A percentile compares a stretch with the other conserved stretches of the same genome.
Evolutionary conservation across 2,797 vertebrate species (phyloP).

Genomic region (Sylvilagus floridanus): DNA sequence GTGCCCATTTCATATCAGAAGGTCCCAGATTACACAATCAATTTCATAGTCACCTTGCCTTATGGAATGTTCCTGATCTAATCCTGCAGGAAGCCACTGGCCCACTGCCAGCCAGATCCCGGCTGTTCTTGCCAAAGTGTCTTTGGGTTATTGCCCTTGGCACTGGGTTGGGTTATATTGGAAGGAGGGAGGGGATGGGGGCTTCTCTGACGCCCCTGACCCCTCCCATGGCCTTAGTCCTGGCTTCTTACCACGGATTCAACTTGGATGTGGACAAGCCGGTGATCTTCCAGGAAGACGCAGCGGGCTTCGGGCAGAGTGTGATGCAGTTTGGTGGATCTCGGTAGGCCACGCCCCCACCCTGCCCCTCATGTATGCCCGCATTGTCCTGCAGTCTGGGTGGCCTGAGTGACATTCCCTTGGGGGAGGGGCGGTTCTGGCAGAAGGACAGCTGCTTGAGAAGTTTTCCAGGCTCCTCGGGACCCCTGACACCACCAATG

Average conservation of each 20-base stretch:
- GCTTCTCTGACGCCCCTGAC: not conserved
- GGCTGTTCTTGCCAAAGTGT: not conserved
- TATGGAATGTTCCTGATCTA: not conserved
- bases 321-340: constrained; percentile 74
- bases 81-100: not conserved
- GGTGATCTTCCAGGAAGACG: constrained; percentile 59
- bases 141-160: not conserved
- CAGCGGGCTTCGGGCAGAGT: constrained; percentile 75
- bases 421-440: too few relatives aligned
- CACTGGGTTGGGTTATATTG: not conserved
- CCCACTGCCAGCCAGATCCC: not conserved
- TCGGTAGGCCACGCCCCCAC: constrained; percentile 10
- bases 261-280: constrained; percentile 80
- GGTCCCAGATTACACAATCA: not conserved
- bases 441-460: not conserved
- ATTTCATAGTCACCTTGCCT: not conserved
- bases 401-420: not conserved
- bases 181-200: not conserved
- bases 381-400: not conserved
- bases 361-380: not conserved
- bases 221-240: not conserved
- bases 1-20: not conserved
- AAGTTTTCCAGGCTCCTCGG: not conserved
- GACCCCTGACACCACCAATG: not conserved
- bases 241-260: constrained; percentile 73